Percentiles rank a stretch among this genome's conserved stretches.
Conservation (phyloP, 2,888 invertebrate species). For the Phytoseiulus persimilis region DNA sequence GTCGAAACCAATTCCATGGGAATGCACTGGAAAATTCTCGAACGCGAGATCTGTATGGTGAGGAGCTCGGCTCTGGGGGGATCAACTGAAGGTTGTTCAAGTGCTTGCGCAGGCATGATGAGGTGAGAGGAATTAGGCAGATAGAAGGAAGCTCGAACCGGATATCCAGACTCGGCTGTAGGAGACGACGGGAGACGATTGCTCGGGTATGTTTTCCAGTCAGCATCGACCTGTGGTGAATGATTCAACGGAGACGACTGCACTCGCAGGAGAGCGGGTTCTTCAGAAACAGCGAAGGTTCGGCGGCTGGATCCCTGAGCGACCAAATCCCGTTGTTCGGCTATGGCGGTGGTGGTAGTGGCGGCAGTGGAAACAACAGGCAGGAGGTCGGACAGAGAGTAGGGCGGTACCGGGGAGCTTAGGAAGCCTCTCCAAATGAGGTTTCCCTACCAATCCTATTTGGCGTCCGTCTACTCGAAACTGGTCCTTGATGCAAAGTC, state of each 20-base stretch:
- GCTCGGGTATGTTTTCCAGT: background rate
- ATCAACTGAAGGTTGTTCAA: too few species aligned
- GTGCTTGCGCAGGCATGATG: too few species aligned
- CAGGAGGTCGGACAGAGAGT: background rate
- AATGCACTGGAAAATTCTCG: too few species aligned
- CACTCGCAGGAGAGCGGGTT: background rate
- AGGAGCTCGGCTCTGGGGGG: too few species aligned
- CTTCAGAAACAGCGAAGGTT: background rate
- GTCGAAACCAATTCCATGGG: too few species aligned
- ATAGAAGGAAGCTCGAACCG: too few species aligned
- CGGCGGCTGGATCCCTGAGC: background rate
- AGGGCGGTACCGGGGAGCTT: background rate
- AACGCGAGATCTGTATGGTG: too few species aligned
- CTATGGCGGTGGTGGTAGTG: too few species aligned
- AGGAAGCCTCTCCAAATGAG: background rate
- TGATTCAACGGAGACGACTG: background rate
- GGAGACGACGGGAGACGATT: background rate
- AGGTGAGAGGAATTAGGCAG: too few species aligned
- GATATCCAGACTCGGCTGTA: too few species aligned
- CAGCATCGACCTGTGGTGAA: background rate
- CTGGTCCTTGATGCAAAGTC: background rate
- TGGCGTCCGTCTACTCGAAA: background rate
- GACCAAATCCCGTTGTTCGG: too few species aligned
- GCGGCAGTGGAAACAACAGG: background rate
- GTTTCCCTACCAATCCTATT: background rate